Percentiles rank a stretch among this genome's conserved stretches.
Evolutionary conservation across 1,140 invertebrate species (phyloP).

Genomic region (Philopotamus ludificatus): DNA sequence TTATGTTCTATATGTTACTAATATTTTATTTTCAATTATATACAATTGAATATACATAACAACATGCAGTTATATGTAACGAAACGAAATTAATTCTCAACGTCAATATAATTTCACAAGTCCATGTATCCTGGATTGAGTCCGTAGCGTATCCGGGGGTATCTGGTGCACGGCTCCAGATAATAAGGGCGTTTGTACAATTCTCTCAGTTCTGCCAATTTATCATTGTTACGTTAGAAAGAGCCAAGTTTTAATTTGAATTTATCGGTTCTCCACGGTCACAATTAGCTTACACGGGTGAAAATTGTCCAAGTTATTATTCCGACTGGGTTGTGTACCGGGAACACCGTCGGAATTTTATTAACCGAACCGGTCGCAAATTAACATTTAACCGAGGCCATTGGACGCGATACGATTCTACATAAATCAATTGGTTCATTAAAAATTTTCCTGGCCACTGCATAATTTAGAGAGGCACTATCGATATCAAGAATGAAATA

Average conservation of each 20-base stretch:
- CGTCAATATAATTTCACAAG: not conserved
- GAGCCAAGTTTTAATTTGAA: conserved; percentile 37
- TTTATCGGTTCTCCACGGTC: conserved; percentile 37
- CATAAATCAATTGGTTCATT: too few species aligned
- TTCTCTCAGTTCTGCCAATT: conserved; percentile 20
- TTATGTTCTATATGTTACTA: too few species aligned
- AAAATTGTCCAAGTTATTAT: conserved; percentile 34
- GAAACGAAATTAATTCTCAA: not conserved
- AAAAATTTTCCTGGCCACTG: too few species aligned
- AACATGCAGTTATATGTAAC: not conserved
- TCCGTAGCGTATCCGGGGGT: not conserved
- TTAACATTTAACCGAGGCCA: not conserved
- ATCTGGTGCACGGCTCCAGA: too few species aligned
- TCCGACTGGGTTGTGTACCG: conserved; percentile 9
- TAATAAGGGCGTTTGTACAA: conserved; percentile 35
- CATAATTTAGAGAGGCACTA: too few species aligned
- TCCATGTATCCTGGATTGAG: not conserved
- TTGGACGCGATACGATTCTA: too few species aligned
- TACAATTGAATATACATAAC: not conserved
- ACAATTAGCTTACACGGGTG: conserved; percentile 28
- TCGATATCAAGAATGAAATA: too few species aligned
- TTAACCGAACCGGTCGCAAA: not conserved
- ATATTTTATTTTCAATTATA: too few species aligned
- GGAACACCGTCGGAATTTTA: conserved; percentile 14
- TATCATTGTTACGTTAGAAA: conserved; percentile 32